phyloP scores from a whole-genome alignment of 1,140 invertebrate species.

The Aphaenogaster rudis region DNA sequence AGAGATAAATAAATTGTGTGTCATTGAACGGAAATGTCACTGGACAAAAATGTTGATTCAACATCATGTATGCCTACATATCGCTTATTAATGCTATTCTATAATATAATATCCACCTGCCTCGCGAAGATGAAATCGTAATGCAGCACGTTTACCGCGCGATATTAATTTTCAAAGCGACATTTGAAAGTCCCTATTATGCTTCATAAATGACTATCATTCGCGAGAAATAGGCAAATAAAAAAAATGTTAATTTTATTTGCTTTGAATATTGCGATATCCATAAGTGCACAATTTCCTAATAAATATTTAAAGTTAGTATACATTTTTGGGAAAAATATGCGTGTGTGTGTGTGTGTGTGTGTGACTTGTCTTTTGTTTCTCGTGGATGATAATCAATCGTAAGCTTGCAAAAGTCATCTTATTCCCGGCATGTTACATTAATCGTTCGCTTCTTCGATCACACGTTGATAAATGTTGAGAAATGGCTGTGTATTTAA shows the following conservation, averaged over 20 bases:
- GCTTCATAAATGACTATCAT: neutral
- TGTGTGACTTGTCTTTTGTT: neutral
- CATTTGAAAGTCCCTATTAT: neutral
- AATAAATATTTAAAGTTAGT: conserved; percentile 10
- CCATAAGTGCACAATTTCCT: conserved; percentile 6
- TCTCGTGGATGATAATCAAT: conserved; percentile 10
- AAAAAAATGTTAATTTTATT: conserved; percentile 7
- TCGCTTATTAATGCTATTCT: conserved; percentile 27
- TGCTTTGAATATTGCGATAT: neutral
- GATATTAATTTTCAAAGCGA: conserved; percentile 9
- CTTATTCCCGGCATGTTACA: neutral
- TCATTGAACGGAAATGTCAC: conserved; percentile 11
- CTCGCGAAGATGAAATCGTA: conserved; percentile 13
- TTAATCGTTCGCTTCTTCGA: conserved; percentile 34
- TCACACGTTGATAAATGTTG: conserved; percentile 46
- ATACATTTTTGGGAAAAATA: neutral
- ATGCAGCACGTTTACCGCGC: neutral
- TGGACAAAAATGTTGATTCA: conserved; percentile 18
- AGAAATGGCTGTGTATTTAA: conserved; percentile 63
- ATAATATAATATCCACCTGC: conserved; percentile 32
- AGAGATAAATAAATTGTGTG: neutral
- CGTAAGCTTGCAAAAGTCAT: conserved; percentile 24
- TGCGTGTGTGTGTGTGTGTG: neutral
- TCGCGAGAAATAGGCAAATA: neutral
- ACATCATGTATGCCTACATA: conserved; percentile 51